phyloP scores from a whole-genome alignment of 2,113 vertebrate species.

The Dipodomys merriami region DNA sequence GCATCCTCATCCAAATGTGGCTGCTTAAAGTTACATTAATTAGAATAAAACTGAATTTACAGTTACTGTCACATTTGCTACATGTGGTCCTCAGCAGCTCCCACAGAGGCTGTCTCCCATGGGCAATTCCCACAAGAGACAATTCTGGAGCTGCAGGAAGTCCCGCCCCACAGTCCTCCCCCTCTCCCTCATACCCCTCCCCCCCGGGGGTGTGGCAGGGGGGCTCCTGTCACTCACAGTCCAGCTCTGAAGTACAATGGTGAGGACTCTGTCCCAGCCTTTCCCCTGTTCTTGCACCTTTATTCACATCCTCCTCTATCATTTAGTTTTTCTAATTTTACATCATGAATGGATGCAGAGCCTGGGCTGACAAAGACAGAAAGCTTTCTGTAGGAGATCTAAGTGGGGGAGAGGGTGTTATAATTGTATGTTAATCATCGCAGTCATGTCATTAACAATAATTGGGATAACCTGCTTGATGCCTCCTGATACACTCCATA shows the following conservation, averaged over 20 bases:
- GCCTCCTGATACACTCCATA: not conserved
- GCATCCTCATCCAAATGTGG: no score
- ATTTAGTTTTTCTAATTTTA: not conserved
- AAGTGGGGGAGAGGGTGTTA: not conserved
- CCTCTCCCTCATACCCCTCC: no score
- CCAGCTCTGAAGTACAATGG: not conserved
- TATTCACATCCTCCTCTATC: not conserved
- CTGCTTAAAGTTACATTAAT: no score
- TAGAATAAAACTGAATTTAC: conserved; percentile 2
- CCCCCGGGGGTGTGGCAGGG: not conserved
- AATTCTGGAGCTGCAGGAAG: not conserved
- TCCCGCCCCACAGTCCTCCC: not conserved
- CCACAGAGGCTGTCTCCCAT: not conserved
- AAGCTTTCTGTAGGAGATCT: not conserved
- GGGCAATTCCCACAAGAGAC: not conserved
- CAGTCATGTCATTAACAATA: not conserved
- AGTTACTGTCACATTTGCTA: not conserved
- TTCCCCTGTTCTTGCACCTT: not conserved
- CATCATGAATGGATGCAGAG: not conserved
- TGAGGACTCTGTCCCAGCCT: not conserved
- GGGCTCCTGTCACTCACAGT: no score
- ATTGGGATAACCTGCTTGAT: not conserved
- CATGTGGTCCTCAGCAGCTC: not conserved
- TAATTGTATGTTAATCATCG: not conserved
- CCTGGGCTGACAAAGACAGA: not conserved